Evolutionary conservation across 1,140 invertebrate genomes (phyloP).

Genomic region (Drosophila kurseongensis): DNA sequence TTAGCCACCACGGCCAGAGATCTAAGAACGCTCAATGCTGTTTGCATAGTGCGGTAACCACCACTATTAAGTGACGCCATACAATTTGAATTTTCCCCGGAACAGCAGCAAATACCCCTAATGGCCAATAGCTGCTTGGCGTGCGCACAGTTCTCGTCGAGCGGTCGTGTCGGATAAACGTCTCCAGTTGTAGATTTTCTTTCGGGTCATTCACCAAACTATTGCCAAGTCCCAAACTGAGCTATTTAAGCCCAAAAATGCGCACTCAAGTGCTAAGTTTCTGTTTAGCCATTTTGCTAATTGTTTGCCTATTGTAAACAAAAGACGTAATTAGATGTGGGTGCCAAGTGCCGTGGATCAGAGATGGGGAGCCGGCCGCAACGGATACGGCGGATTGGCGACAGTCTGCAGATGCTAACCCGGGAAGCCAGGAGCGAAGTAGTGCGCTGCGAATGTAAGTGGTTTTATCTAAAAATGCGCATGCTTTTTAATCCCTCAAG

Average conservation of each 20-base stretch:
- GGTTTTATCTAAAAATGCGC: background rate
- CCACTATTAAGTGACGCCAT: conserved; percentile 64
- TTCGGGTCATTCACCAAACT: conserved; percentile 1
- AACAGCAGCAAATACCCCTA: conserved; percentile 39
- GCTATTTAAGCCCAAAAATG: conserved; percentile 49
- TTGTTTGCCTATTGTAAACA: conserved; percentile 74
- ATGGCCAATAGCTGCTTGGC: conserved; percentile 32
- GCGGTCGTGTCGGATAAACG: conserved; percentile 66
- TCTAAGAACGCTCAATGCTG: conserved; percentile 13
- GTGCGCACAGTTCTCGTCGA: conserved; percentile 64
- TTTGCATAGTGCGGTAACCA: conserved; percentile 47
- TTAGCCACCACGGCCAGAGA: conserved; percentile 13
- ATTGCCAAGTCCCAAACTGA: conserved; percentile 23
- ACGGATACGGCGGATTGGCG: conserved; percentile 64
- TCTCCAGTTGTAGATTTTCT: conserved; percentile 1
- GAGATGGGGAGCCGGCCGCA: conserved; percentile 47
- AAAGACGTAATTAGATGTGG: conserved; percentile 34
- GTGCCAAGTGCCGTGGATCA: conserved; percentile 35
- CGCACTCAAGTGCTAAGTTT: conserved; percentile 76
- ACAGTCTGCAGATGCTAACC: conserved; percentile 72
- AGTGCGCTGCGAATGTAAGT: conserved; percentile 74
- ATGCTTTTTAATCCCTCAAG: background rate
- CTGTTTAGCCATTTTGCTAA: conserved; percentile 78
- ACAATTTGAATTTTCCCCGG: conserved; percentile 64
- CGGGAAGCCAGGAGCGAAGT: conserved; percentile 64